These are phyloP conservation scores for Petrolisthes manimaculis DNA, from an alignment of 2,888 invertebrate species.

Conservation along the genomic window DNA sequence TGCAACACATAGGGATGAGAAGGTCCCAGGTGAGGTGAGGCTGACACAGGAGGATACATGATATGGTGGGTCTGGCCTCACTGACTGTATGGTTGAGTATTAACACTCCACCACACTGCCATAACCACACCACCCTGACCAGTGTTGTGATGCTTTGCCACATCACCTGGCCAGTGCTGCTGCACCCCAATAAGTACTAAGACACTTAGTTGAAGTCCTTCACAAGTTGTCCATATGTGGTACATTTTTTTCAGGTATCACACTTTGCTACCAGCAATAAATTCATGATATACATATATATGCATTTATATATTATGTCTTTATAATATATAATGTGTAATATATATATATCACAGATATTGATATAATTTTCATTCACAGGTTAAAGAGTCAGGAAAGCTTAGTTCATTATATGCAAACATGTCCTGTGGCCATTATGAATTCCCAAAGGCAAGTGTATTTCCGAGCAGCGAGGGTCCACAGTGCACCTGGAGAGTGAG, in stretches of 20 bases:
- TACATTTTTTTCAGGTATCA: conserved; percentile 39
- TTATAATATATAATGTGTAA: conserved; percentile 4
- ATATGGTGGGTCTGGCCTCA: conserved; percentile 58
- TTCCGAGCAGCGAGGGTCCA: conserved; percentile 60
- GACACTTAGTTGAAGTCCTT: conserved; percentile 63
- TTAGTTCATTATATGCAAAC: conserved; percentile 44
- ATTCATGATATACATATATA: conserved; percentile 28
- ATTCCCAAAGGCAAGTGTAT: conserved; percentile 57
- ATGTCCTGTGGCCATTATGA: conserved; percentile 48
- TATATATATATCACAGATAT: conserved; percentile 34
- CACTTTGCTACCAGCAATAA: conserved; percentile 39
- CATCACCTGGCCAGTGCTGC: conserved; percentile 45
- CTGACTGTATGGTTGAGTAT: neutral
- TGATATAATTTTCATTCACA: conserved; percentile 40
- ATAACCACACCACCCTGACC: conserved; percentile 42
- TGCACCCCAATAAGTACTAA: conserved; percentile 64
- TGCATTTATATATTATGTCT: conserved; percentile 28
- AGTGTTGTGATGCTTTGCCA: too few relatives aligned
- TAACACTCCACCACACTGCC: conserved; percentile 39
- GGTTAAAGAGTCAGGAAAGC: conserved; percentile 53
- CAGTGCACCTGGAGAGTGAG: conserved; percentile 55
- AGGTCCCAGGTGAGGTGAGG: conserved; percentile 52
- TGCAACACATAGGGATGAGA: conserved; percentile 58
- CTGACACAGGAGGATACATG: conserved; percentile 49
- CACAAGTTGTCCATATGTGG: conserved; percentile 44